Evolutionary conservation across 2,113 vertebrate genomes (phyloP), one percentile per base, ranked within the genome.

Genomic region (Budorcas taxicolor): DNA sequence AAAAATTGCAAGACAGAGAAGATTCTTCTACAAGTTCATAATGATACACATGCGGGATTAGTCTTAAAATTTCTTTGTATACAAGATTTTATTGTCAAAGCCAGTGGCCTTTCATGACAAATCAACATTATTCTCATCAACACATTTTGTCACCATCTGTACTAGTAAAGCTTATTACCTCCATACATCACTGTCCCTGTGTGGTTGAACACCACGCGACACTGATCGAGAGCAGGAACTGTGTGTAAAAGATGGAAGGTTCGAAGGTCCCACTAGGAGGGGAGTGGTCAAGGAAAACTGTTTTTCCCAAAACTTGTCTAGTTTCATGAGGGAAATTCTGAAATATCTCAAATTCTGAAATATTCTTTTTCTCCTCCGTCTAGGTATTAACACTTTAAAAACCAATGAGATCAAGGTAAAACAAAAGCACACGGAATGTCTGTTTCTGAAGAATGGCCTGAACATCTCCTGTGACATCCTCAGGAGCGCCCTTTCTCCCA

Each of bases 151-250:
- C 55, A 81, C 12, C n/a, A 76, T 45, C 53, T 90, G 12, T 84
- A 27, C 31, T 64, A 83, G 31, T 57, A 80, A 57, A 43, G 60
- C 62, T 21, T 71, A 97, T 99, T 99, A 99, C 99, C 99, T 99
- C 99, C 99, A 95, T 99, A 99, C 99, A 99, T 99, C 97, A 99
- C 99, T 0, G 99, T 99, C 95, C 99, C 99, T 0, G 99, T 99
- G 97, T 99, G 99, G 98, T 99, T 99, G 98, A 99, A 99, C 71
- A 99, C 99, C n/a, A 99, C 99, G n/a, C 99, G 99, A 97, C 99
- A 99, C 98, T 99, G 99, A 99, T 99, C 99, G 98, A 99, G 98
- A 13, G 99, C 99, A 60, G 99, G 99, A 53, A 99, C 99, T 0
- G 99, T 99, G 97, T 99, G 99, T 52, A 99, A 98, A 85, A 99